Percentiles rank a stretch among this genome's conserved stretches.
These are phyloP conservation scores for Distichodus sexfasciatus DNA, from an alignment of 2,797 vertebrate species.

Conservation along the genomic window DNA sequence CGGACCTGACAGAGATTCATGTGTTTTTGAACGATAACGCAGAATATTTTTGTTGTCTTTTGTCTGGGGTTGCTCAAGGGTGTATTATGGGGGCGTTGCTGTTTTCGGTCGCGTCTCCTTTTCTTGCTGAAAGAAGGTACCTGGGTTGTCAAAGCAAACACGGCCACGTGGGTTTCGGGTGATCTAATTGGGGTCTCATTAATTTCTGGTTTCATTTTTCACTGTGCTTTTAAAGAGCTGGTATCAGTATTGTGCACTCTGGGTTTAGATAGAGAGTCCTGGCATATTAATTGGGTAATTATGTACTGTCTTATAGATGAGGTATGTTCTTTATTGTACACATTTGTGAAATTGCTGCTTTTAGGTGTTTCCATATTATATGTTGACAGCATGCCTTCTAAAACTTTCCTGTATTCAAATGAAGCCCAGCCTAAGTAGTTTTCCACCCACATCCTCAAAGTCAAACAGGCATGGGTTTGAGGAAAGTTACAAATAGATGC, in stretches of 20 bases:
- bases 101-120: too few species aligned
- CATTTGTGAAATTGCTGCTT: not conserved
- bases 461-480: constrained; percentile 52
- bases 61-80: constrained; percentile 43
- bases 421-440: constrained; percentile 39
- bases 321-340: not conserved
- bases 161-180: constrained; percentile 11
- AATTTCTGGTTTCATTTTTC: not conserved
- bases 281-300: not conserved
- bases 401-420: constrained; percentile 14
- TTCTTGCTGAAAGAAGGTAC: constrained; percentile 31
- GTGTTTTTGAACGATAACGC: constrained; percentile 44
- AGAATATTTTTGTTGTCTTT: constrained; percentile 38
- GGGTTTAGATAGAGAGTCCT: not conserved
- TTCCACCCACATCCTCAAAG: constrained; percentile 52
- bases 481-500: constrained; percentile 63
- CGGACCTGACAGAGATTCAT: constrained; percentile 57
- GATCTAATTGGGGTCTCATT: constrained; percentile 30
- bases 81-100: constrained; percentile 30
- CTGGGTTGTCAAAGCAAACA: constrained; percentile 44
- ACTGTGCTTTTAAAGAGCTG: not conserved
- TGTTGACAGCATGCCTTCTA: not conserved
- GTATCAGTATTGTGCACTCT: not conserved
- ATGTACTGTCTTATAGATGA: too few species aligned
- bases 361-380: not conserved